These are phyloP conservation scores for Drosophila orena DNA, from an alignment of 1,140 invertebrate genomes.

Conservation along the genomic window DNA sequence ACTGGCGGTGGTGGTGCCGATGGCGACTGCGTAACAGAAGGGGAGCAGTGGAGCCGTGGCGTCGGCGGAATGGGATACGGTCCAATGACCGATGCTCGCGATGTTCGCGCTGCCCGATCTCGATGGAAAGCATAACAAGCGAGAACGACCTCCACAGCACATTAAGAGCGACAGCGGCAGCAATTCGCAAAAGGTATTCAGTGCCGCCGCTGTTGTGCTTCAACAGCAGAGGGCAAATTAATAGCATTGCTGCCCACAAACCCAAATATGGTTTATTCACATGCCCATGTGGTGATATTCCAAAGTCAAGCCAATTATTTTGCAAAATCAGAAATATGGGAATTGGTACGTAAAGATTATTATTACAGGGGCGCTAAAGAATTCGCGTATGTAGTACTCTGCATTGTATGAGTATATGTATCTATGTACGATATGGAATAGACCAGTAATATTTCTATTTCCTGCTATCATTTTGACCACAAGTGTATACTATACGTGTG, in stretches of 20 bases:
- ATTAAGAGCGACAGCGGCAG: constrained; percentile 51
- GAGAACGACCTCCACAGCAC: constrained; percentile 76
- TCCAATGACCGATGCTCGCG: constrained; percentile 76
- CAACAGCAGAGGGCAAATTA: constrained; percentile 9
- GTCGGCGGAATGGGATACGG: constrained; percentile 41
- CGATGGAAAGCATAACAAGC: constrained; percentile 73
- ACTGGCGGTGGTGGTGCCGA: constrained; percentile 10
- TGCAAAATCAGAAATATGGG: neutral
- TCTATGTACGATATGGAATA: no score
- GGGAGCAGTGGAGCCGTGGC: constrained; percentile 6
- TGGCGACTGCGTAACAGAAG: constrained; percentile 36
- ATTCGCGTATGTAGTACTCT: neutral
- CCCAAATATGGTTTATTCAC: neutral
- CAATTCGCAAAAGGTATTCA: constrained; percentile 71
- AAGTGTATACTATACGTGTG: constrained; percentile 3
- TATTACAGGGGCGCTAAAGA: neutral
- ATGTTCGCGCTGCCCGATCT: constrained; percentile 36
- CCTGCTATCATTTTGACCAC: constrained; percentile 5
- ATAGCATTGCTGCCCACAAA: neutral
- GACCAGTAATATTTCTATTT: neutral
- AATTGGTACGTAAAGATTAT: no score
- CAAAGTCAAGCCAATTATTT: no score
- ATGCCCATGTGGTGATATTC: no score
- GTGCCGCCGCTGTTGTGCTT: constrained; percentile 11
- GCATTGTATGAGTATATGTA: no score